Evolutionary conservation across 2,888 invertebrate species (phyloP).

Genomic region (Lochmaea crataegi): DNA sequence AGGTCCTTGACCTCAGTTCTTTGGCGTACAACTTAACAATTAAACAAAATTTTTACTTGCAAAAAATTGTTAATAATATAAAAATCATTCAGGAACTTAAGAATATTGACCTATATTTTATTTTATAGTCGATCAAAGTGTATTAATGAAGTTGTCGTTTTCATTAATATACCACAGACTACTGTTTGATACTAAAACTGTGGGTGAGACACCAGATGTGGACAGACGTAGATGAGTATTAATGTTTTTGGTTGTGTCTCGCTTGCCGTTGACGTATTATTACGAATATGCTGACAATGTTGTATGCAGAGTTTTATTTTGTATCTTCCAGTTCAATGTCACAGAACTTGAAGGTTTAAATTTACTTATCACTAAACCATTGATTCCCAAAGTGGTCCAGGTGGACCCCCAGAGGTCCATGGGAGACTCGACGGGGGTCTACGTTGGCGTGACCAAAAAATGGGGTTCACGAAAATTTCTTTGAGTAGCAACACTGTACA

Average conservation of each 20-base stretch:
- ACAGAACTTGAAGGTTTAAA: too few relatives aligned
- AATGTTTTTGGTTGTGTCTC: conserved; percentile 3
- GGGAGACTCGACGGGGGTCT: too few relatives aligned
- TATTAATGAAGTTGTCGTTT: conserved; percentile 13
- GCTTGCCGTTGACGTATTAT: not conserved
- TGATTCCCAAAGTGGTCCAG: too few relatives aligned
- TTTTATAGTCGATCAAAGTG: conserved; percentile 1
- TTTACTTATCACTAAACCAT: too few relatives aligned
- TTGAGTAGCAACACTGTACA: too few relatives aligned
- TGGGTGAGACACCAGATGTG: conserved; percentile 23
- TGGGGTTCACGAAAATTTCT: too few relatives aligned
- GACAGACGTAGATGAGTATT: conserved; percentile 6
- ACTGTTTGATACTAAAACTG: conserved; percentile 11
- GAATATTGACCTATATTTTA: conserved; percentile 7
- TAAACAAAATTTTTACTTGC: too few relatives aligned
- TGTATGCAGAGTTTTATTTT: too few relatives aligned
- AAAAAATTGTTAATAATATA: not conserved
- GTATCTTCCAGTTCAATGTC: too few relatives aligned
- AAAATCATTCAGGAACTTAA: not conserved
- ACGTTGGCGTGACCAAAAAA: too few relatives aligned
- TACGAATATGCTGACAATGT: too few relatives aligned
- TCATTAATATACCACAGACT: conserved; percentile 17
- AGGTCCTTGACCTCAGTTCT: not conserved
- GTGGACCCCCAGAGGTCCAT: too few relatives aligned
- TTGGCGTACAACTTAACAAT: not conserved